Evolutionary conservation across 2,888 invertebrate species (phyloP), one percentile per base, ranked within the genome.

Genomic region (Hofmannophila pseudospretella): DNA sequence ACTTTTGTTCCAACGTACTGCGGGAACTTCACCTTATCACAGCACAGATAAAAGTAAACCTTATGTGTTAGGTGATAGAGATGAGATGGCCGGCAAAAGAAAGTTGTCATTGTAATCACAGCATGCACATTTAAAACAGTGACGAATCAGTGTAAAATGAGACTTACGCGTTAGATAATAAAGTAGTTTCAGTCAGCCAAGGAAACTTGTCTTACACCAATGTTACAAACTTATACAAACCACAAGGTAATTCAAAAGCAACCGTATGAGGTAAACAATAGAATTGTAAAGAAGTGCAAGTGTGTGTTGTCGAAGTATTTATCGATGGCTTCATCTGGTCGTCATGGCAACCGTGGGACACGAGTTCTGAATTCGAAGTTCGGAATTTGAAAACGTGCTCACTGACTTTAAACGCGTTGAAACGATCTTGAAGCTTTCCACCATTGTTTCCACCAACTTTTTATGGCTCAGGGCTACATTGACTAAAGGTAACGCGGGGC

Each of bases 301-400:
- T 2, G 12, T 27, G 8, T 10, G 12, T 26, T 26, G 9, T n/a
- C 10, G 9, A 8, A 4, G 4, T 26, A n/a, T 11, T 32, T 46
- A 45, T 44, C 41, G 41, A 42, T 44, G 46, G 42, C 46, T 45
- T 40, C 37, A 54, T 40, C 42, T 40, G 38, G 54, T 58, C 31
- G 47, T 43, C 54, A 58, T 60, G 42, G 49, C 47, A 44, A 56
- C 55, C 38, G 26, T 28, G 36, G 37, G 28, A 37, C 38, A 46
- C 44, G 48, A 44, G 45, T 39, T 42, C 46, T 32, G 50, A 47
- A 52, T 56, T 47, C 41, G 37, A 42, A 48, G 30, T 29, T 44
- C 40, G 42, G 34, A 42, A 49, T 40, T 50, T 47, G 36, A 39
- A 44, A 38, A 53, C 49, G 47, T 53, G 49, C 44, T 45, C 28